phyloP scores from a whole-genome alignment of 2,888 invertebrate species.

The Drosophila limbata region DNA sequence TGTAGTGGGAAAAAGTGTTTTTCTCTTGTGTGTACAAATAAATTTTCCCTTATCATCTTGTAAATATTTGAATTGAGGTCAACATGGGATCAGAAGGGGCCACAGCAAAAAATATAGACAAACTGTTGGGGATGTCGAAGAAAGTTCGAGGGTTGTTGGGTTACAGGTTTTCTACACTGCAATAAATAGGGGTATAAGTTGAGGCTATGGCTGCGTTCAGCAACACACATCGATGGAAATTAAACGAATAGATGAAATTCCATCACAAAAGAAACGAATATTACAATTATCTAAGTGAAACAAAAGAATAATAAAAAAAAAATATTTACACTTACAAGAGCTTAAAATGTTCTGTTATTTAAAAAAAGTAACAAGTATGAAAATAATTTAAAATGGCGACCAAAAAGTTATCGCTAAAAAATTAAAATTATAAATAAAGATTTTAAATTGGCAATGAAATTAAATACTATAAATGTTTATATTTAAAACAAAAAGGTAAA shows the following conservation, averaged over 20 bases:
- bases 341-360: too few species aligned
- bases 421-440: too few species aligned
- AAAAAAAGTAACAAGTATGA: too few species aligned
- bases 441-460: too few species aligned
- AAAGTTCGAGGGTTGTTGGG: conserved; percentile 29
- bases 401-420: too few species aligned
- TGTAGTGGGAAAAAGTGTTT: conserved; percentile 41
- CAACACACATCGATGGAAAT: neutral
- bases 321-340: too few species aligned
- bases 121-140: conserved; percentile 21
- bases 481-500: neutral
- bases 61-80: conserved; percentile 80
- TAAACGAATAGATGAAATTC: neutral
- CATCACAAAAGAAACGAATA: neutral
- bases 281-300: too few species aligned
- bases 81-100: conserved; percentile 47
- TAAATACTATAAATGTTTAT: neutral
- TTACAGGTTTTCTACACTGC: conserved; percentile 41
- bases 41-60: conserved; percentile 72
- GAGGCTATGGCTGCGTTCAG: neutral
- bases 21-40: conserved; percentile 47
- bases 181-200: conserved; percentile 24
- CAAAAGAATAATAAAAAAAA: too few species aligned
- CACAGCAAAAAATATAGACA: conserved; percentile 5
- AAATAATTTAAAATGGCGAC: too few species aligned